Evolutionary conservation across 2,888 invertebrate genomes (phyloP).

Genomic region (Cepaea hortensis): DNA sequence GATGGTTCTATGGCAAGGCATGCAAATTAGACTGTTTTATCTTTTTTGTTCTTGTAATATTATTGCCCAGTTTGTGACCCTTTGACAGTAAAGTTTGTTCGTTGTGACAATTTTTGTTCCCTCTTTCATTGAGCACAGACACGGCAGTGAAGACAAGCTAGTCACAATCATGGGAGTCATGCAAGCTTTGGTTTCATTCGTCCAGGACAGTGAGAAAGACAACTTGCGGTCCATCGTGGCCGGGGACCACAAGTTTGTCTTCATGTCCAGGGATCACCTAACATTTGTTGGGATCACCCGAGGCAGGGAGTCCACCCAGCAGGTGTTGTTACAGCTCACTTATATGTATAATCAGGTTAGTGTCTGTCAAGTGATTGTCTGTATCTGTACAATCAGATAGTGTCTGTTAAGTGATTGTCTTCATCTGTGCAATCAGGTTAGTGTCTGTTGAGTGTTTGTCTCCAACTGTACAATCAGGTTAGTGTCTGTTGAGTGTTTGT

Average conservation of each 20-base stretch:
- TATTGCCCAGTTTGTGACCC: too few relatives aligned
- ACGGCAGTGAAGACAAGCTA: slow-evolving; percentile 94
- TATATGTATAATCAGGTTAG: slow-evolving; percentile 78
- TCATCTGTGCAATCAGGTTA: not conserved
- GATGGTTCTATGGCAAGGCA: too few relatives aligned
- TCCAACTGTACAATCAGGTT: too few relatives aligned
- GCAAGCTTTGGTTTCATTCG: slow-evolving; percentile 82
- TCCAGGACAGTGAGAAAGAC: slow-evolving; percentile 70
- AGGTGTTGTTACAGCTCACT: slow-evolving; percentile 90
- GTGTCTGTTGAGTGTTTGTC: too few relatives aligned
- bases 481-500: too few relatives aligned
- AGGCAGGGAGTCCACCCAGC: slow-evolving; percentile 87
- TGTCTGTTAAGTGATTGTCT: not conserved
- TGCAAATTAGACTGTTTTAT: too few relatives aligned
- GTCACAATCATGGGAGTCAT: slow-evolving; percentile 93
- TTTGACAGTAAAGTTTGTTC: too few relatives aligned
- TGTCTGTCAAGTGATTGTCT: not conserved
- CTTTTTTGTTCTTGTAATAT: too few relatives aligned
- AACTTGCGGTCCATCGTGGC: slow-evolving; percentile 85
- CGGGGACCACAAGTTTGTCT: slow-evolving; percentile 91
- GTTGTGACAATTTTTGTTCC: not conserved
- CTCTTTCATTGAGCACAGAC: slow-evolving; percentile 79
- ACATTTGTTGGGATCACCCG: slow-evolving; percentile 88
- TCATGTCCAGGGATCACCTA: slow-evolving; percentile 91
- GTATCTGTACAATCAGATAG: not conserved